A percentile compares a stretch with the other conserved stretches of the same genome.
These are phyloP conservation scores for Neuroterus valhalla DNA, from an alignment of 1,140 invertebrate species.

Conservation along the genomic window DNA sequence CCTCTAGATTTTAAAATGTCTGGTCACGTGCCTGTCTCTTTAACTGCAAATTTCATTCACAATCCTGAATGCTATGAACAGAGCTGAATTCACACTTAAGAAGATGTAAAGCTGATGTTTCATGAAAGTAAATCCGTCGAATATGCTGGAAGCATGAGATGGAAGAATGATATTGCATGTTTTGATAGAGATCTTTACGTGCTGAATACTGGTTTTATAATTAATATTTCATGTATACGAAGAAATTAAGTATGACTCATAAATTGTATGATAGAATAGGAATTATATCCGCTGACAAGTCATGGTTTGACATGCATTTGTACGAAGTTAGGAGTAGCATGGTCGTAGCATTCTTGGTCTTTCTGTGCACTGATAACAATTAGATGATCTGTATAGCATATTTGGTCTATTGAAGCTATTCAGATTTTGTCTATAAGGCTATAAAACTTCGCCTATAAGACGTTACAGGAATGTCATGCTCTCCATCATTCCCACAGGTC, in stretches of 20 bases:
- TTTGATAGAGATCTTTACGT: neutral
- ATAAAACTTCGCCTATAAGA: too few species aligned
- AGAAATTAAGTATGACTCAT: neutral
- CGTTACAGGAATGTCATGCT: too few species aligned
- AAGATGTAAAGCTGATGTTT: neutral
- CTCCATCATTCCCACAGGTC: too few species aligned
- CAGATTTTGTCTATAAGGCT: too few species aligned
- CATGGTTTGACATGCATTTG: too few species aligned
- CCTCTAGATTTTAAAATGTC: neutral
- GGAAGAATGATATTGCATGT: neutral
- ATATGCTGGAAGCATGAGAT: neutral
- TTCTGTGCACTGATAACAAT: too few species aligned
- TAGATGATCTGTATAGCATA: too few species aligned
- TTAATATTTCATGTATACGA: neutral
- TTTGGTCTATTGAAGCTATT: too few species aligned
- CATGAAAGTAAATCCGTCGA: neutral
- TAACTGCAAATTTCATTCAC: neutral
- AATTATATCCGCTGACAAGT: too few species aligned
- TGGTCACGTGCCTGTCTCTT: neutral
- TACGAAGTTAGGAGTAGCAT: too few species aligned
- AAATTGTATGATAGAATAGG: too few species aligned
- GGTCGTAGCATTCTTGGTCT: too few species aligned
- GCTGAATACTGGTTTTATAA: neutral
- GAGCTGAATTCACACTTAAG: neutral
- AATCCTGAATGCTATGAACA: neutral